Conservation (phyloP, 2,113 vertebrate species). For the Nesoenas mayeri region DNA sequence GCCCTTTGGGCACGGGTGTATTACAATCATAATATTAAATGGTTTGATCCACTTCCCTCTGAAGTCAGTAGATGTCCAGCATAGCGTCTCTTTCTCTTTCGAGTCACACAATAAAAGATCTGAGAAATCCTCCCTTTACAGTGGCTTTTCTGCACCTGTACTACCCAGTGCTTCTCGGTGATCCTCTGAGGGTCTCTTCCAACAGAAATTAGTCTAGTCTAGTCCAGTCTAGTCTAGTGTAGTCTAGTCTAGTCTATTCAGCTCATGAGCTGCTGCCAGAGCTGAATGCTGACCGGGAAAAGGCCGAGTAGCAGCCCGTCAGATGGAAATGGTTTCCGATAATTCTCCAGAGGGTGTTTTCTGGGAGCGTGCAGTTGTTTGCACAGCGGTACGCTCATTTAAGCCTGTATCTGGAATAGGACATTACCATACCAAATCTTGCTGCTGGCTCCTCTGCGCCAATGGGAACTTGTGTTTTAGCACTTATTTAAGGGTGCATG, state of each 20-base stretch:
- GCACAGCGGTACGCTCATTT: not conserved
- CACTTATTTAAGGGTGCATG: not conserved
- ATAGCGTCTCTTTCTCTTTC: not conserved
- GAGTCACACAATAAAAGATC: not conserved
- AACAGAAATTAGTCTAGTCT: too few relatives aligned
- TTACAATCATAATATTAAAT: not conserved
- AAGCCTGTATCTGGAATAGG: not conserved
- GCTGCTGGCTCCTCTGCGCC: not conserved
- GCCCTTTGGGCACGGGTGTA: not conserved
- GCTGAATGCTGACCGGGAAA: not conserved
- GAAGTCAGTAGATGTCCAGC: not conserved
- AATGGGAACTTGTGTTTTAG: not conserved
- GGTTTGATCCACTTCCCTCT: not conserved
- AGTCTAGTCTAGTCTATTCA: not conserved
- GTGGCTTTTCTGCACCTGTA: not conserved
- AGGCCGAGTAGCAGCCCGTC: not conserved
- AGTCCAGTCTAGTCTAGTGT: too few relatives aligned
- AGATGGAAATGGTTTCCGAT: constrained; percentile 14
- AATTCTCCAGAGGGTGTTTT: constrained; percentile 20
- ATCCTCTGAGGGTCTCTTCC: too few relatives aligned
- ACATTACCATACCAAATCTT: not conserved
- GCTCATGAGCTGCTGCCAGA: not conserved
- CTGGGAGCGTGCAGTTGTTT: not conserved
- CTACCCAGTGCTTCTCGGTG: not conserved
- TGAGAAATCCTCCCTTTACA: not conserved